phyloP scores from a whole-genome alignment of 1,140 invertebrate species.

The Bemisia tabaci region DNA sequence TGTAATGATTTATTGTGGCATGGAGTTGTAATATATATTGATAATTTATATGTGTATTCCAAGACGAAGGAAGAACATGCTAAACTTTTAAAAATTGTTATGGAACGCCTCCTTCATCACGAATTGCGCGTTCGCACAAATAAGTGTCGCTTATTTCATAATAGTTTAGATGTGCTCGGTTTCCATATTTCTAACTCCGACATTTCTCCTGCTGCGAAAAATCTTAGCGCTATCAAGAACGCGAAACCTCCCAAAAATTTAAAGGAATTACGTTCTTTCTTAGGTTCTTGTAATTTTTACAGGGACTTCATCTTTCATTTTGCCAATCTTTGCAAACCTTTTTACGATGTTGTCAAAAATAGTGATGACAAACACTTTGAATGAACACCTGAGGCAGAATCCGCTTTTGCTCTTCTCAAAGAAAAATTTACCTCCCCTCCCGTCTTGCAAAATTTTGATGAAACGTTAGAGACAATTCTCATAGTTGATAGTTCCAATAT shows the following conservation, averaged over 20 bases:
- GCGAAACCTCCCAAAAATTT: background rate
- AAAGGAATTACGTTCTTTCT: background rate
- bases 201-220: background rate
- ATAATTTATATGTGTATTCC: background rate
- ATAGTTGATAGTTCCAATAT: background rate
- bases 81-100: background rate
- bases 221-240: background rate
- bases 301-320: background rate
- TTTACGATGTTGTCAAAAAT: background rate
- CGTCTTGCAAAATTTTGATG: background rate
- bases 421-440: background rate
- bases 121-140: background rate
- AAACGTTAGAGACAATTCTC: background rate
- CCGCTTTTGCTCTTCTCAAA: background rate
- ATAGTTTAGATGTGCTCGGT: background rate
- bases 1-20: background rate
- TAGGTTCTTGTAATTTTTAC: background rate
- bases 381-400: background rate
- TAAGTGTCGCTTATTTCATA: background rate
- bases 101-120: background rate
- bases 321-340: background rate
- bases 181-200: background rate
- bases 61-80: background rate
- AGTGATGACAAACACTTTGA: background rate
- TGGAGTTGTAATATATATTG: background rate